Percentiles rank a stretch among this genome's conserved stretches.
Evolutionary conservation across 2,888 invertebrate species (phyloP).

Genomic region (Blastobasis lacticolella): DNA sequence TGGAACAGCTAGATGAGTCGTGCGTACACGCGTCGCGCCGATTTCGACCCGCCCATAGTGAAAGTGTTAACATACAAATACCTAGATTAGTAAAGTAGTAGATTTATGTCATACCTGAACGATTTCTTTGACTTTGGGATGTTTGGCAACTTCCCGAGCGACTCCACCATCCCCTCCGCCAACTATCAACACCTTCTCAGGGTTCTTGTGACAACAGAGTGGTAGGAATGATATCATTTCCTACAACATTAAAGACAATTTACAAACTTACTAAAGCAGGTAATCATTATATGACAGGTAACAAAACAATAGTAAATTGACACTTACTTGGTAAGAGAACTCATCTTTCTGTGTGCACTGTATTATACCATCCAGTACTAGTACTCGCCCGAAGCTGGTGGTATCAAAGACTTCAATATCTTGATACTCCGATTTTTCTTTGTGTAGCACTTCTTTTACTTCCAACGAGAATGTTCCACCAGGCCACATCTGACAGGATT

Average conservation of each 20-base stretch:
- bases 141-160: slow-evolving; percentile 94
- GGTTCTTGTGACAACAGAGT: slow-evolving; percentile 91
- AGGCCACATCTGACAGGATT: slow-evolving; percentile 92
- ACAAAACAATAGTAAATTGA: neutral
- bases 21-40: too few species aligned
- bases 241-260: slow-evolving; percentile 19
- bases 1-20: too few species aligned
- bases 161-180: slow-evolving; percentile 99
- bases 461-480: slow-evolving; percentile 91
- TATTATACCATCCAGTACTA: slow-evolving; percentile 96
- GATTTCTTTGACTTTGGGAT: slow-evolving; percentile 89
- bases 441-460: slow-evolving; percentile 84
- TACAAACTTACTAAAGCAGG: neutral
- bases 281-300: neutral
- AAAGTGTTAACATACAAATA: neutral
- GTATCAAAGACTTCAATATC: slow-evolving; percentile 89
- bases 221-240: slow-evolving; percentile 98
- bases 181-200: slow-evolving; percentile 93
- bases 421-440: slow-evolving; percentile 88
- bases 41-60: too few species aligned
- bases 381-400: slow-evolving; percentile 85
- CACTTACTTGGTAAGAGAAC: slow-evolving; percentile 88
- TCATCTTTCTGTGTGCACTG: slow-evolving; percentile 98
- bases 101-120: slow-evolving; percentile 64
- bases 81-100: too few species aligned